Evolutionary conservation across 2,113 vertebrate species (phyloP), one percentile per base, ranked within the genome.

Genomic region (Hippolais icterina): DNA sequence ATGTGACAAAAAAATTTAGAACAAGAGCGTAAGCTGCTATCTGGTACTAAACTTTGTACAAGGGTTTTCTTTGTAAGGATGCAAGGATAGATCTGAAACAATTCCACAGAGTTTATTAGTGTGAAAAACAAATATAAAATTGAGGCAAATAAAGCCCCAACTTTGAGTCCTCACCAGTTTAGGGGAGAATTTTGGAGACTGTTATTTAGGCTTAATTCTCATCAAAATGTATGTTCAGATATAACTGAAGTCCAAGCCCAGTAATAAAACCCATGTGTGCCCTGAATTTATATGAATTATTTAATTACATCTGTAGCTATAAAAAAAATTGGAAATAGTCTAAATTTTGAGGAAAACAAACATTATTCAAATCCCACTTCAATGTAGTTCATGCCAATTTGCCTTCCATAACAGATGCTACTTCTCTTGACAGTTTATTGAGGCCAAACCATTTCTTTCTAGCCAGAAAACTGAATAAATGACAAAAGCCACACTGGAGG

Each of bases 371-470:
- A 88, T 61, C 61, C 57, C 61, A 53, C 77, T 95, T 97, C 84
- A 66, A 93, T 44, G 60, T 69, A 56, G 44, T 53, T 83, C 69
- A 94, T 8, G 90, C 83, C 91, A 94, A 83, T 91, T 94, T 96
- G 83, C 88, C 87, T 97, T 86, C 84, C 46, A 53, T 81, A 97
- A 91, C 96, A 87, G 92, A 96, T 95, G 91, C 82, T 92, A 64
- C 66, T 96, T 94, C 83, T 87, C 93, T 94, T 96, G 72, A 89
- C 71, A 93, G 53, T 84, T 64, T 87, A 77, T 90, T 93, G 61
- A 92, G 93, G 92, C 94, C 53, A 95, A 93, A 82, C n/a, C 52
- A 68, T 80, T 94, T 85, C 49, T 87, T 87, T 77, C 83, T 63
- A 87, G 89, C 54, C 64, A 95, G 56, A 94, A 84, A 92, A 64